Conservation (phyloP, 2,888 invertebrate genomes). For the Plebejus melissa region DNA sequence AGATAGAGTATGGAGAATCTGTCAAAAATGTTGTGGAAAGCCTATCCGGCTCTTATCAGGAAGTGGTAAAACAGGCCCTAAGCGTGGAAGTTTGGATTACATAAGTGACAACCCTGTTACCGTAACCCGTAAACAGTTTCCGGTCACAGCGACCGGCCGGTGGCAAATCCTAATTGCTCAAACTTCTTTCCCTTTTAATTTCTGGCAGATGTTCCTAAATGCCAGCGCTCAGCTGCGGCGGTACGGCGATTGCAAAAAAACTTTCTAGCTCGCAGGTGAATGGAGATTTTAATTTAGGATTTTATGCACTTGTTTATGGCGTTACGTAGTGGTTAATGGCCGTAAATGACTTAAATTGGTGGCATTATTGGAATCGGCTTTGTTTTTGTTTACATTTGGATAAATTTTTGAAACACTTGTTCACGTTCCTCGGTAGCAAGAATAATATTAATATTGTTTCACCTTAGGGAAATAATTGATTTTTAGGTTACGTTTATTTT, state of each 20-base stretch:
- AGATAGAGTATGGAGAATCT: too few relatives aligned
- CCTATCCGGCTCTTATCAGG: too few relatives aligned
- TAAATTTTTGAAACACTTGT: too few relatives aligned
- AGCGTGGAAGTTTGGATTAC: too few relatives aligned
- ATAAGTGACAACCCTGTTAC: background rate
- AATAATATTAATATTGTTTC: too few relatives aligned
- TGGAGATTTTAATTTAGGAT: constrained; percentile 18
- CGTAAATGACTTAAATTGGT: background rate
- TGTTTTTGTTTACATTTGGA: background rate
- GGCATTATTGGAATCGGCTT: background rate
- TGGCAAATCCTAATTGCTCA: constrained; percentile 44
- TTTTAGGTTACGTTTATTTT: too few relatives aligned
- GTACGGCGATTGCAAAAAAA: constrained; percentile 31
- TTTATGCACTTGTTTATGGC: background rate
- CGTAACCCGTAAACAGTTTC: constrained; percentile 32
- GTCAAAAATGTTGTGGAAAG: too few relatives aligned
- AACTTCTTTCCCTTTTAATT: constrained; percentile 34
- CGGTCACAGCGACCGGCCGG: constrained; percentile 37
- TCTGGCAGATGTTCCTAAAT: constrained; percentile 36
- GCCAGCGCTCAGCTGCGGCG: constrained; percentile 37
- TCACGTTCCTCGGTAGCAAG: too few relatives aligned
- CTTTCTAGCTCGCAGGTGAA: constrained; percentile 23
- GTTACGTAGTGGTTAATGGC: background rate
- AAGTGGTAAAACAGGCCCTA: too few relatives aligned
- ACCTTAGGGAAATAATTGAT: too few relatives aligned